Percentiles rank a stretch among this genome's conserved stretches.
These are phyloP conservation scores for Caradrina kadenii DNA, from an alignment of 2,888 invertebrate species.

Conservation along the genomic window DNA sequence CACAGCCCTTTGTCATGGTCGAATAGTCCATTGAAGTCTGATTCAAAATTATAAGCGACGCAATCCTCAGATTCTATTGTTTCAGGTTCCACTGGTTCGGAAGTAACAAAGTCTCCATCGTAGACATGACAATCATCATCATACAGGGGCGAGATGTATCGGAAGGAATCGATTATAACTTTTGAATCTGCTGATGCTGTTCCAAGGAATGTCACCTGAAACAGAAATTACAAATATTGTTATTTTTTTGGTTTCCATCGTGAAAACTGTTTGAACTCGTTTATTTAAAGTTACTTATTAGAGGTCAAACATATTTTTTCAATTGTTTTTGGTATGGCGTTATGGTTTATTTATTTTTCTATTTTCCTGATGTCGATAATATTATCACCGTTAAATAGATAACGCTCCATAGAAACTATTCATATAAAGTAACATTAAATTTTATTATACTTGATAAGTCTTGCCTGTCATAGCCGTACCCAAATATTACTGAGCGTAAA, in stretches of 20 bases:
- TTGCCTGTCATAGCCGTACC: not conserved
- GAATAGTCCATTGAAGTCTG: conserved; percentile 46
- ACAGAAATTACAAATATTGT: not conserved
- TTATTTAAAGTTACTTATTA: too few relatives aligned
- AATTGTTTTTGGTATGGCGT: not conserved
- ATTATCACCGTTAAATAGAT: conserved; percentile 11
- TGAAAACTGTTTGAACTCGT: too few relatives aligned
- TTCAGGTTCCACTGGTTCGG: conserved; percentile 34
- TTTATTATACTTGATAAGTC: conserved; percentile 22
- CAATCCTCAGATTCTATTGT: conserved; percentile 56
- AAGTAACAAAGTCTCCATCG: conserved; percentile 49
- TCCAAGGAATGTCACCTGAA: conserved; percentile 69
- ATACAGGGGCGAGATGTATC: conserved; percentile 64
- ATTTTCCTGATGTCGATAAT: conserved; percentile 12
- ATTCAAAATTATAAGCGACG: conserved; percentile 62
- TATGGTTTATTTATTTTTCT: conserved; percentile 23
- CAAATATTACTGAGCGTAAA: not conserved
- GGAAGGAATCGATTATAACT: conserved; percentile 69
- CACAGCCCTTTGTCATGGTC: conserved; percentile 54
- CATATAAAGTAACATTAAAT: conserved; percentile 14
- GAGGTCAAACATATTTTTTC: too few relatives aligned
- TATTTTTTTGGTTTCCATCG: too few relatives aligned
- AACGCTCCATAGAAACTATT: not conserved
- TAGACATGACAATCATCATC: conserved; percentile 66
- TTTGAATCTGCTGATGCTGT: conserved; percentile 57